Evolutionary conservation across 2,797 vertebrate species (phyloP).

Genomic region (Characodon lateralis): DNA sequence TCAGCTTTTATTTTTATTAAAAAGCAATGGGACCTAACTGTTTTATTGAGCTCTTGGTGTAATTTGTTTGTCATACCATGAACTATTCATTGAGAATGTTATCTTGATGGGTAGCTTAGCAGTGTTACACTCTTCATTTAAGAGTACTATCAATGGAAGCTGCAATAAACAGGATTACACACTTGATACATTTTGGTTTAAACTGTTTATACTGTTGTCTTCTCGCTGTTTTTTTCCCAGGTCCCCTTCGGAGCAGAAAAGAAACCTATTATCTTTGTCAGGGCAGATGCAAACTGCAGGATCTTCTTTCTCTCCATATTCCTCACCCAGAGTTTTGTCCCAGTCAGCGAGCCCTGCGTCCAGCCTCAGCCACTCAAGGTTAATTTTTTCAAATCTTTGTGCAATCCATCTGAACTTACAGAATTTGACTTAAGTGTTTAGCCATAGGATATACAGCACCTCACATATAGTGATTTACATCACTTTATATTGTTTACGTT

Average conservation of each 20-base stretch:
- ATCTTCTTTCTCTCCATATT: slow-evolving; percentile 83
- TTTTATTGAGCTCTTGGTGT: background rate
- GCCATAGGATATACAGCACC: background rate
- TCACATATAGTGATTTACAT: background rate
- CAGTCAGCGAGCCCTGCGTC: slow-evolving; percentile 90
- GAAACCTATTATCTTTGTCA: slow-evolving; percentile 71
- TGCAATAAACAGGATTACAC: background rate
- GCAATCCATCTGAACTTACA: slow-evolving; percentile 5
- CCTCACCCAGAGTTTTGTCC: slow-evolving; percentile 88
- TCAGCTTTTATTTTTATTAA: background rate
- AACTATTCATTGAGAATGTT: background rate
- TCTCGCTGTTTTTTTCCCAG: slow-evolving; percentile 47
- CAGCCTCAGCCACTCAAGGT: slow-evolving; percentile 91
- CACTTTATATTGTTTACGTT: background rate
- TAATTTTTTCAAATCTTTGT: slow-evolving; percentile 31
- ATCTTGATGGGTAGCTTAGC: background rate
- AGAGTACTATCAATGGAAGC: background rate
- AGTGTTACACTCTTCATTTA: background rate
- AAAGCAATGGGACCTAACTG: background rate
- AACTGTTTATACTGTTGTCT: background rate
- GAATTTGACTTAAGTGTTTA: background rate
- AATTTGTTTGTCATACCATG: background rate
- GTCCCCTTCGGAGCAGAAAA: slow-evolving; percentile 88
- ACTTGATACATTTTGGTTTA: background rate
- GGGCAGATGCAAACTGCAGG: slow-evolving; percentile 79